Conservation (phyloP, 2,888 invertebrate genomes). For the Idaea dimidiata region DNA sequence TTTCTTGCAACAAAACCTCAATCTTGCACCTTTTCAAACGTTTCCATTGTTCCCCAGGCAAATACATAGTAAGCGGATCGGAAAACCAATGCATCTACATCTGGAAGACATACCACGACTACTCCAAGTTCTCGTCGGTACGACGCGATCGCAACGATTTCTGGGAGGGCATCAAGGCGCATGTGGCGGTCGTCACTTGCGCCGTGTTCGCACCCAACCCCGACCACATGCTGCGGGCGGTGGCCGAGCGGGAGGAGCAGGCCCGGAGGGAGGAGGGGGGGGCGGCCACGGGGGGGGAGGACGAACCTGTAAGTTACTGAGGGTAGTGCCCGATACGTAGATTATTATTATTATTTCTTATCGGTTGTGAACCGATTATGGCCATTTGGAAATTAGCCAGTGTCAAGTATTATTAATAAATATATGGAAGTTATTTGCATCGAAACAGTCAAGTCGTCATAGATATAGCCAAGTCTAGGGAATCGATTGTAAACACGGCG, state of each 20-base stretch:
- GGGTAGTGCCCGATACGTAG: no score
- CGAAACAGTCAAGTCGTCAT: no score
- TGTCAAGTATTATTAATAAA: no score
- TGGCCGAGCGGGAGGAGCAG: conserved; percentile 78
- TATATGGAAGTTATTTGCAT: no score
- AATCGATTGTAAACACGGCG: no score
- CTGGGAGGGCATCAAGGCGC: conserved; percentile 95
- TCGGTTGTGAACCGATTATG: no score
- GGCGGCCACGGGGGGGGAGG: conserved; percentile 11
- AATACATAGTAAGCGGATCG: conserved; percentile 97
- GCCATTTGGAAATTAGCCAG: no score
- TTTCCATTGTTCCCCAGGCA: conserved; percentile 43
- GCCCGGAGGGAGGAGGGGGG: conserved; percentile 59
- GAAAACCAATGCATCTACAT: conserved; percentile 99
- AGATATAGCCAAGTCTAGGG: no score
- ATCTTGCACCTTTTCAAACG: no score
- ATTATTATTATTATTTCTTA: no score
- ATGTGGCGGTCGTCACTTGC: conserved; percentile 97
- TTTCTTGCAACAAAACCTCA: no score
- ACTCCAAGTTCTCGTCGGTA: conserved; percentile 95
- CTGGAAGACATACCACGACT: conserved; percentile 98
- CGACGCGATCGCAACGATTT: conserved; percentile 97
- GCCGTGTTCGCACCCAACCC: conserved; percentile 99
- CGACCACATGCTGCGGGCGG: conserved; percentile 90
- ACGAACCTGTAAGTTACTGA: not conserved